Evolutionary conservation across 1,140 invertebrate genomes (phyloP).

Genomic region (Meloidogyne hapla): DNA sequence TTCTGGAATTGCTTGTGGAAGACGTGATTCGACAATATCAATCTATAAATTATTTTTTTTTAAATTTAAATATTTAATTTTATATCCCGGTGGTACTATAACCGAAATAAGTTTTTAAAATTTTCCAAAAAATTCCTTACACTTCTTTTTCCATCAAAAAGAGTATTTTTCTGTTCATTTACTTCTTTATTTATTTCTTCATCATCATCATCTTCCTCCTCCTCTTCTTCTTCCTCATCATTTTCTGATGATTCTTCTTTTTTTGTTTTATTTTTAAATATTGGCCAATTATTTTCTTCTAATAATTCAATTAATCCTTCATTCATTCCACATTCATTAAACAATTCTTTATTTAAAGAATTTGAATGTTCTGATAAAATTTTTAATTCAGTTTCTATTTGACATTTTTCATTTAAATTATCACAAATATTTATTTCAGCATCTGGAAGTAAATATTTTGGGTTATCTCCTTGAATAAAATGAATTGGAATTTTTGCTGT

Average conservation of each 20-base stretch:
- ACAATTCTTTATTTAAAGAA: conserved; percentile 31
- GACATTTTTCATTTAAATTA: conserved; percentile 22
- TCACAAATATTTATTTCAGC: conserved; percentile 28
- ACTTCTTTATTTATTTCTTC: conserved; percentile 40
- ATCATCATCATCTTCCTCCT: conserved; percentile 32
- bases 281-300: background rate
- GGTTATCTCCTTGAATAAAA: conserved; percentile 22
- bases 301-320: conserved; percentile 51
- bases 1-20: conserved; percentile 56
- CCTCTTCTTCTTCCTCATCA: conserved; percentile 8
- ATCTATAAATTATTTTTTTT: conserved; percentile 13
- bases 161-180: conserved; percentile 24
- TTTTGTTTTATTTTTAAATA: conserved; percentile 23
- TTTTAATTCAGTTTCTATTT: conserved; percentile 34
- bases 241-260: conserved; percentile 6
- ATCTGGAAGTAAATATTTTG: conserved; percentile 27
- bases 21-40: conserved; percentile 45
- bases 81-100: too few species aligned
- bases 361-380: conserved; percentile 33
- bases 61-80: too few species aligned
- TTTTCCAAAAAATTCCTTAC: conserved; percentile 11
- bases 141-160: conserved; percentile 59
- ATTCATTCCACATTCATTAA: conserved; percentile 51
- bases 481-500: conserved; percentile 14
- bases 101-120: background rate